A percentile compares a stretch with the other conserved stretches of the same genome.
These are phyloP conservation scores for Silurus asotus DNA, from an alignment of 2,113 vertebrate species.

Conservation along the genomic window DNA sequence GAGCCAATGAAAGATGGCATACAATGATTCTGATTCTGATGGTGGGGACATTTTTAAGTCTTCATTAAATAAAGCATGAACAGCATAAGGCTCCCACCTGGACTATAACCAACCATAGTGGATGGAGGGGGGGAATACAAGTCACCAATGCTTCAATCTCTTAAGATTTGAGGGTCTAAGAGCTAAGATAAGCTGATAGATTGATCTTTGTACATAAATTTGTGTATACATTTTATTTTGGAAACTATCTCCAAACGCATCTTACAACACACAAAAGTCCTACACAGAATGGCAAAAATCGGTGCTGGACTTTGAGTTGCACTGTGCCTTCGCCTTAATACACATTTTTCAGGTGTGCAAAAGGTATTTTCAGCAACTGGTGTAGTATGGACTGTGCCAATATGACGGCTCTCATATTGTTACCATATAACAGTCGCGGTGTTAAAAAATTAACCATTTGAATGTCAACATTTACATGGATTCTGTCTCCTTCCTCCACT, in stretches of 20 bases:
- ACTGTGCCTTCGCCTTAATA: conserved; percentile 5
- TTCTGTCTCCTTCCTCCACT: conserved; percentile 68
- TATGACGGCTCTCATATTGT: neutral
- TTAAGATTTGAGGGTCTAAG: conserved; percentile 1
- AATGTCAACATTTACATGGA: conserved; percentile 48
- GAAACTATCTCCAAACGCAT: neutral
- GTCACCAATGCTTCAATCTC: neutral
- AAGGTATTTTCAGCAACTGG: conserved; percentile 4
- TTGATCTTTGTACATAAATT: neutral
- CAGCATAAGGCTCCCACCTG: conserved; percentile 71
- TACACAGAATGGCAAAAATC: neutral
- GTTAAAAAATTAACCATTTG: conserved; percentile 10
- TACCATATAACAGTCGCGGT: neutral
- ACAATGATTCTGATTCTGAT: conserved; percentile 41
- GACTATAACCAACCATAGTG: conserved; percentile 72
- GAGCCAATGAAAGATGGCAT: conserved; percentile 63
- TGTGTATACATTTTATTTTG: neutral
- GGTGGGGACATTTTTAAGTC: conserved; percentile 41
- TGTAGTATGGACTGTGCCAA: neutral
- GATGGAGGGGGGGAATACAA: conserved; percentile 53
- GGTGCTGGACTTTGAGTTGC: neutral
- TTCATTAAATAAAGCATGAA: conserved; percentile 31
- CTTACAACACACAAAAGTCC: neutral
- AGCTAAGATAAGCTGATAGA: neutral
- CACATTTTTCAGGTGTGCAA: neutral